Percentiles rank a stretch among this genome's conserved stretches.
phyloP scores from a whole-genome alignment of 2,797 vertebrate species.

The Chiloscyllium punctatum region DNA sequence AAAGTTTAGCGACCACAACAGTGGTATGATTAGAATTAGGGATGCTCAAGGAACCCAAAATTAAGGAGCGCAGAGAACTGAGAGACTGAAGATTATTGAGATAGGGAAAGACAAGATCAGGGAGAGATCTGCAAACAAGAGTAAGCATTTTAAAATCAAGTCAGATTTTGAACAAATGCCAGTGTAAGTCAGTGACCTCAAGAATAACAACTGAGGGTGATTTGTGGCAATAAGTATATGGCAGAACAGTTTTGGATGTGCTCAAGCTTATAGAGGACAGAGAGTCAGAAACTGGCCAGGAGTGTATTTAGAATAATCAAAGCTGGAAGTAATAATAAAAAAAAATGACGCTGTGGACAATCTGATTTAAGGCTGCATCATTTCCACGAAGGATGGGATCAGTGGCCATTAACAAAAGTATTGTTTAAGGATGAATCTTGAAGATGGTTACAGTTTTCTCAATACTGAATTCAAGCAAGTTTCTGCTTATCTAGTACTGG shows the following conservation, averaged over 20 bases:
- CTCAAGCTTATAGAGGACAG: background rate
- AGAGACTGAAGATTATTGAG: background rate
- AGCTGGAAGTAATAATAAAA: background rate
- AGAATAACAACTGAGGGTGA: background rate
- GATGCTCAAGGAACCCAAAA: too few species aligned
- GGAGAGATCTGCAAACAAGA: background rate
- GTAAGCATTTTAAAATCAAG: background rate
- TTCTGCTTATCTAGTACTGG: background rate
- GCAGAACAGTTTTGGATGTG: background rate
- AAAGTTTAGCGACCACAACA: too few species aligned
- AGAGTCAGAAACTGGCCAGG: background rate
- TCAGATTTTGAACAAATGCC: background rate
- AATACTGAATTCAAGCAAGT: background rate
- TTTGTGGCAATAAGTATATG: background rate
- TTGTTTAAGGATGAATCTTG: background rate
- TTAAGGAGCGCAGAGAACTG: too few species aligned
- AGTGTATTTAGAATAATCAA: background rate
- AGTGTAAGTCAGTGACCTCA: background rate
- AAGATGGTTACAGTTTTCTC: background rate
- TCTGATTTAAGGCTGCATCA: background rate
- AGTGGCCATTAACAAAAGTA: background rate
- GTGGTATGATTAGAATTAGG: too few species aligned
- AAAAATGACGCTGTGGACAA: background rate
- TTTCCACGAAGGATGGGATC: background rate
- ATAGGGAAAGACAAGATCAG: background rate